These are phyloP conservation scores for Melipona quadrifasciata DNA, from an alignment of 1,140 invertebrate genomes.

Conservation along the genomic window DNA sequence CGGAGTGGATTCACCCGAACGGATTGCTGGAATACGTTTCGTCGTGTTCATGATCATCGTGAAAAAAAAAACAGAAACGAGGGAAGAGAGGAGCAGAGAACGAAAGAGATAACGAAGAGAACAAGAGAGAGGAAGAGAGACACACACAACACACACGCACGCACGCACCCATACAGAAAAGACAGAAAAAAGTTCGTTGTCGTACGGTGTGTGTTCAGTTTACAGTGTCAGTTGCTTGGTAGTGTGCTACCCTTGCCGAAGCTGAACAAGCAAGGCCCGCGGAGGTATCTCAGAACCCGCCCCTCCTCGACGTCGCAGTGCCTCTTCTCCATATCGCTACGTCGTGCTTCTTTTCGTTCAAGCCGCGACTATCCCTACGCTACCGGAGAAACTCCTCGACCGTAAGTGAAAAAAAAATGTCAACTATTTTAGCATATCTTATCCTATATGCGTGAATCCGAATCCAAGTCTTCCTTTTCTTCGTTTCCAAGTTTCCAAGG, in stretches of 20 bases:
- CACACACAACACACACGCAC: background rate
- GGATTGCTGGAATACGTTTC: background rate
- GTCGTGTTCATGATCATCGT: background rate
- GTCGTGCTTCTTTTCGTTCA: constrained; percentile 62
- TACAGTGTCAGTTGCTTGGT: constrained; percentile 58
- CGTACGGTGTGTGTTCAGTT: constrained; percentile 58
- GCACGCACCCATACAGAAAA: background rate
- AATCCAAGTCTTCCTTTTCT: background rate
- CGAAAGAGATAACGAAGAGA: background rate
- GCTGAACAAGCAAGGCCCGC: constrained; percentile 65
- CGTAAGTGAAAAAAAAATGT: constrained; percentile 47
- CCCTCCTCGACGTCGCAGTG: constrained; percentile 70
- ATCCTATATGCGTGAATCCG: background rate
- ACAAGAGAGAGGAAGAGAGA: background rate
- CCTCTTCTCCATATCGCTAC: constrained; percentile 71
- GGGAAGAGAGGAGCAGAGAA: constrained; percentile 17
- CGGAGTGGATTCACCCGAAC: background rate
- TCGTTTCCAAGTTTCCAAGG: background rate
- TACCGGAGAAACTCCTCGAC: constrained; percentile 61
- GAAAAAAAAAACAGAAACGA: background rate
- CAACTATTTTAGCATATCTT: background rate
- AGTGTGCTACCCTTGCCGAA: constrained; percentile 57
- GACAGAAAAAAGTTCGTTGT: constrained; percentile 32
- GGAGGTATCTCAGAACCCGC: constrained; percentile 70
- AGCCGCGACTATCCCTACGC: constrained; percentile 59